phyloP scores from a whole-genome alignment of 2,797 vertebrate genomes.

The Pseudopleuronectes americanus region DNA sequence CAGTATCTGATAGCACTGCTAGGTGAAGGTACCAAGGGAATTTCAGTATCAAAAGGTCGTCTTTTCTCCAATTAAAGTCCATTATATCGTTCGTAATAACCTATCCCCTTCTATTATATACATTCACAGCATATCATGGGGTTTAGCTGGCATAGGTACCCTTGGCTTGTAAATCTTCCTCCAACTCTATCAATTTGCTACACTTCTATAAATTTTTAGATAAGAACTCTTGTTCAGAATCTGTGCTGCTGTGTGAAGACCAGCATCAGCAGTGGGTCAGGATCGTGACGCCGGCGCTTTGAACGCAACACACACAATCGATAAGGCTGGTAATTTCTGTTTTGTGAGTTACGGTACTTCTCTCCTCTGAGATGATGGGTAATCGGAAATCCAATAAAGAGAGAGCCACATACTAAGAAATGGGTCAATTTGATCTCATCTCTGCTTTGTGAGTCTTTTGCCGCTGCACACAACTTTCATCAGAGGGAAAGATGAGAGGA shows the following conservation, averaged over 20 bases:
- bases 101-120: background rate
- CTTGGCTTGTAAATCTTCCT: slow-evolving; percentile 11
- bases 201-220: too few species aligned
- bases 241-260: slow-evolving; percentile 12
- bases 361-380: slow-evolving; percentile 18
- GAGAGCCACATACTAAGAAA: slow-evolving; percentile 46
- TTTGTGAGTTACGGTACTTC: slow-evolving; percentile 48
- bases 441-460: slow-evolving; percentile 23
- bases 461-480: slow-evolving; percentile 31
- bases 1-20: background rate
- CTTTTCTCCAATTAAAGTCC: slow-evolving; percentile 27
- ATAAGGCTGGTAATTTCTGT: slow-evolving; percentile 39
- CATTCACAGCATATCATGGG: background rate
- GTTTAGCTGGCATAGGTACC: slow-evolving; percentile 1
- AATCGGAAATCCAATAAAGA: slow-evolving; percentile 57
- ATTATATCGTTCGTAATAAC: slow-evolving; percentile 6
- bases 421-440: slow-evolving; percentile 45
- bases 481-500: slow-evolving; percentile 30
- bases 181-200: background rate
- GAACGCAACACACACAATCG: slow-evolving; percentile 32
- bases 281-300: slow-evolving; percentile 14
- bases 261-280: slow-evolving; percentile 25
- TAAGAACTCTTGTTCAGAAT: slow-evolving; percentile 3
- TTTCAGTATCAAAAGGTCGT: background rate
- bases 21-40: slow-evolving; percentile 3